phyloP scores from a whole-genome alignment of 2,888 invertebrate species.

The Smittia sp. region DNA sequence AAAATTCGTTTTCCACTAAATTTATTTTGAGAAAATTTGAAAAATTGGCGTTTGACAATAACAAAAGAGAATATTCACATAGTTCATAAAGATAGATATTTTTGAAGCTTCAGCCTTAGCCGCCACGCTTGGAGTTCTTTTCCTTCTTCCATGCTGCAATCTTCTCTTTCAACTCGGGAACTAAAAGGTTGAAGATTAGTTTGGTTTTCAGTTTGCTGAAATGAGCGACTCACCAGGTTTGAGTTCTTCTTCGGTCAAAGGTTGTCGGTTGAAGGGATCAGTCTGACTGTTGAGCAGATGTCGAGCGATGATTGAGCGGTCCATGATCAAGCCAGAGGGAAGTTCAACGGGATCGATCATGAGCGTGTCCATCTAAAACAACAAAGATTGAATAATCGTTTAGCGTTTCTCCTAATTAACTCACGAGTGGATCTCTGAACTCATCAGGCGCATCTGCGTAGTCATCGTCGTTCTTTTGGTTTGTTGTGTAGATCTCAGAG shows the following conservation, averaged over 20 bases:
- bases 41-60: constrained; percentile 2
- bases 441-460: constrained; percentile 95
- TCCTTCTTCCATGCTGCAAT: constrained; percentile 85
- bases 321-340: constrained; percentile 91
- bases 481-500: constrained; percentile 71
- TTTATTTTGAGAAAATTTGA: neutral
- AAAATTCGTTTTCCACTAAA: neutral
- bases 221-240: constrained; percentile 68
- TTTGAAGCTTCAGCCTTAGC: neutral
- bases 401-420: neutral
- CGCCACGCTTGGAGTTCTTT: constrained; percentile 52
- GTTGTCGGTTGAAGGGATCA: constrained; percentile 97
- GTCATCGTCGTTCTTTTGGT: constrained; percentile 86
- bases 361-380: constrained; percentile 78
- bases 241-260: constrained; percentile 90
- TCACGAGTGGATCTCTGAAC: constrained; percentile 75
- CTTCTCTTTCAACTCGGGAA: constrained; percentile 77
- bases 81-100: too few species aligned
- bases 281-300: constrained; percentile 94
- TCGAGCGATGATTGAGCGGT: constrained; percentile 86
- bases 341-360: constrained; percentile 94
- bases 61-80: too few species aligned
- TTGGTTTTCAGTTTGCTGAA: neutral
- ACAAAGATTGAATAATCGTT: neutral
- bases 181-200: constrained; percentile 51